Evolutionary conservation across 2,113 vertebrate genomes (phyloP).

Genomic region (Callithrix jacchus): DNA sequence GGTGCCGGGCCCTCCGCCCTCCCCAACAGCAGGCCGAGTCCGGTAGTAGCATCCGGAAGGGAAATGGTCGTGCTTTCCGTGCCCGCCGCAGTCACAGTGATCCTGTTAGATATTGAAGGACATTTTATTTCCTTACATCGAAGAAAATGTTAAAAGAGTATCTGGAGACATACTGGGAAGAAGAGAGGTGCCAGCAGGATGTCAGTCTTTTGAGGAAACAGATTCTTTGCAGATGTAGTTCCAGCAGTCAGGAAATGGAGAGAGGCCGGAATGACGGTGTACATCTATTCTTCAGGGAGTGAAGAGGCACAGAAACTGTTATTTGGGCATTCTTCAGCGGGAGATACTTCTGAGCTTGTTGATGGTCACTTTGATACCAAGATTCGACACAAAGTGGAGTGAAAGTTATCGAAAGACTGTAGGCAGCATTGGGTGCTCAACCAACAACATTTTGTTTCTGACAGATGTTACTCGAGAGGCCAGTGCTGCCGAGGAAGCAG

Average conservation of each 20-base stretch:
- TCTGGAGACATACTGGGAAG: slow-evolving; percentile 93
- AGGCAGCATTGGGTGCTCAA: slow-evolving; percentile 89
- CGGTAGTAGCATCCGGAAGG: background rate
- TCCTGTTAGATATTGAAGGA: slow-evolving; percentile 98
- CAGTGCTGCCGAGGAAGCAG: slow-evolving; percentile 91
- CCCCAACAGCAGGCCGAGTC: background rate
- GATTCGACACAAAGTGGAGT: slow-evolving; percentile 93
- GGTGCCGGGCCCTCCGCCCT: background rate
- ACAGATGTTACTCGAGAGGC: slow-evolving; percentile 96
- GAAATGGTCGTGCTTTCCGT: slow-evolving; percentile 90
- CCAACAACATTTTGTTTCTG: slow-evolving; percentile 94
- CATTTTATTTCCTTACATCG: slow-evolving; percentile 94
- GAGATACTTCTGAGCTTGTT: slow-evolving; percentile 94
- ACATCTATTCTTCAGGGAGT: slow-evolving; percentile 97
- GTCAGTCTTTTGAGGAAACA: slow-evolving; percentile 94
- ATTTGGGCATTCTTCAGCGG: slow-evolving; percentile 94
- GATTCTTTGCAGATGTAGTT: slow-evolving; percentile 94
- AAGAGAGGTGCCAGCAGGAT: slow-evolving; percentile 96
- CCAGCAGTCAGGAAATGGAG: slow-evolving; percentile 93
- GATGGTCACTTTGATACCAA: slow-evolving; percentile 97
- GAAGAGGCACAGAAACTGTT: slow-evolving; percentile 97
- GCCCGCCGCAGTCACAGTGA: slow-evolving; percentile 85
- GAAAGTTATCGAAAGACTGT: slow-evolving; percentile 96
- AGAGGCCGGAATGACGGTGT: slow-evolving; percentile 91
- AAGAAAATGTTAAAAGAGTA: slow-evolving; percentile 93